These are phyloP conservation scores for Dasyurus viverrinus DNA, from an alignment of 2,113 vertebrate genomes.

Conservation along the genomic window DNA sequence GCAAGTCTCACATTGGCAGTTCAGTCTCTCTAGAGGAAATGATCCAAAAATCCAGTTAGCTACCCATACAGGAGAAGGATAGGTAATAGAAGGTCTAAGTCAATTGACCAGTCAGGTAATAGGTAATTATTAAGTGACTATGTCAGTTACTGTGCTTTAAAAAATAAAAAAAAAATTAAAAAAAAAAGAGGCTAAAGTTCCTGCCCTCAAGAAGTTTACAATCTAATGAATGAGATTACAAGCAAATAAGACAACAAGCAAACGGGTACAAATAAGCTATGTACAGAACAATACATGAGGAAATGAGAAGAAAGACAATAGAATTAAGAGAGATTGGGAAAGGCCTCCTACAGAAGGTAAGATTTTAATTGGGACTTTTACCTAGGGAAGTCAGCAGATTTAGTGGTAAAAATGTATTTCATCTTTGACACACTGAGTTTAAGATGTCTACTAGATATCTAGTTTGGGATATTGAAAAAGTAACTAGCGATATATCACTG, in stretches of 20 bases:
- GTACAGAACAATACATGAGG: neutral
- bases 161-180: neutral
- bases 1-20: neutral
- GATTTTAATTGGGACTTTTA: neutral
- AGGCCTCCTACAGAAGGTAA: neutral
- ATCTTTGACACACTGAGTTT: neutral
- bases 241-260: neutral
- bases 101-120: neutral
- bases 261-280: neutral
- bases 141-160: neutral
- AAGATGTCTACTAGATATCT: neutral
- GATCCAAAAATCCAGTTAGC: neutral
- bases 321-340: neutral
- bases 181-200: neutral
- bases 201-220: neutral
- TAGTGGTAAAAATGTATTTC: neutral
- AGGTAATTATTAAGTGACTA: neutral
- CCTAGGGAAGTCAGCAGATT: neutral
- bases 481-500: neutral
- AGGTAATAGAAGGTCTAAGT: neutral
- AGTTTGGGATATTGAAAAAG: neutral
- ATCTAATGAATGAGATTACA: neutral
- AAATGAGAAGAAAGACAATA: neutral
- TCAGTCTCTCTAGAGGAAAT: neutral
- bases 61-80: neutral